phyloP scores from a whole-genome alignment of 2,797 vertebrate genomes.

The Phalanger gymnotis region DNA sequence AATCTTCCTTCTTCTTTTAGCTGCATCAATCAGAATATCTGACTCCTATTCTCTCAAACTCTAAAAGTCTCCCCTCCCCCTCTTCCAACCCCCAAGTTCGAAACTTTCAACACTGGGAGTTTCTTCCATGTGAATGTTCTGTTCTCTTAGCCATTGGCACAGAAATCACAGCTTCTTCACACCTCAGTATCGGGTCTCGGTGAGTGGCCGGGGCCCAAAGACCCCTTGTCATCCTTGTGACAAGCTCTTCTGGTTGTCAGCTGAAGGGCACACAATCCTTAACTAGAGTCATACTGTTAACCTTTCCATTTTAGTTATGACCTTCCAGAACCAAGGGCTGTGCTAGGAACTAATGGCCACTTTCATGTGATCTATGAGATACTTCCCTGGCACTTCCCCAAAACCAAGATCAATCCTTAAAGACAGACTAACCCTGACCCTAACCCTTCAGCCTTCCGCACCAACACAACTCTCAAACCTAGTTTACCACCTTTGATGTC shows the following conservation, averaged over 20 bases:
- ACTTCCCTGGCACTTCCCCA: not conserved
- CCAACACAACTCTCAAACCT: not conserved
- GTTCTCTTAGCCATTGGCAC: not conserved
- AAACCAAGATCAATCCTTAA: not conserved
- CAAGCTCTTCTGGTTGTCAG: not conserved
- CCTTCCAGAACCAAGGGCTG: not conserved
- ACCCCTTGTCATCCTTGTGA: not conserved
- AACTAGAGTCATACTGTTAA: not conserved
- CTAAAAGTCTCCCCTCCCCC: not conserved
- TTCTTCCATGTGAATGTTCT: not conserved
- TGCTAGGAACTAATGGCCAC: not conserved
- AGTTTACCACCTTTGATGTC: not conserved
- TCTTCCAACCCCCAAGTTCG: not conserved
- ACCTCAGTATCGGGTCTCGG: not conserved
- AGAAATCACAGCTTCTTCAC: not conserved
- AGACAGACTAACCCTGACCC: not conserved
- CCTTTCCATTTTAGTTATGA: not conserved
- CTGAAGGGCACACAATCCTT: not conserved
- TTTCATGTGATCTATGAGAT: not conserved
- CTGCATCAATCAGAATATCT: not conserved
- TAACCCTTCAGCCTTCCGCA: not conserved
- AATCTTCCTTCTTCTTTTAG: not conserved
- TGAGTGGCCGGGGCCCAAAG: not conserved
- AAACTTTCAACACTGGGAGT: not conserved
- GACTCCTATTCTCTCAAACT: not conserved